A percentile compares a stretch with the other conserved stretches of the same genome.
phyloP scores from a whole-genome alignment of 2,888 invertebrate genomes.

The Cosmia pyralina region DNA sequence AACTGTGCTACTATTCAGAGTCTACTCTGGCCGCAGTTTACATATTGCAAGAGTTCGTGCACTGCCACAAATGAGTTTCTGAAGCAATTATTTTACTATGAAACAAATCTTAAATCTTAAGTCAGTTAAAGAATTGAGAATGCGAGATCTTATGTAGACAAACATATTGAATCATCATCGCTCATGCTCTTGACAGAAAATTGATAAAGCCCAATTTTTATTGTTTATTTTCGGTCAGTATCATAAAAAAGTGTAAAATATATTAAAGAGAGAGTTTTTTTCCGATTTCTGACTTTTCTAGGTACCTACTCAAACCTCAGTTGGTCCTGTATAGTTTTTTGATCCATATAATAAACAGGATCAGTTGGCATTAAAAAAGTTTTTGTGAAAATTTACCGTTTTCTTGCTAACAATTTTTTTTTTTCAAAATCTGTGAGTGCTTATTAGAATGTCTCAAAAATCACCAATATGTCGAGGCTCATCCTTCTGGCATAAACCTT shows the following conservation, averaged over 20 bases:
- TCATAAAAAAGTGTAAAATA: neutral
- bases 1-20: slow-evolving; percentile 31
- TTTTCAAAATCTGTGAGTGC: neutral
- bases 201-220: neutral
- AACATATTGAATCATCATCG: neutral
- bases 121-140: slow-evolving; percentile 6
- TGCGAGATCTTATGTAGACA: slow-evolving; percentile 7
- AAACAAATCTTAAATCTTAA: slow-evolving; percentile 34
- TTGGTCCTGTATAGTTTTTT: neutral
- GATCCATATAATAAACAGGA: neutral
- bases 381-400: neutral
- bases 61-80: slow-evolving; percentile 51
- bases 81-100: slow-evolving; percentile 50
- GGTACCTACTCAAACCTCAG: neutral
- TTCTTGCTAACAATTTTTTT: neutral
- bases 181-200: slow-evolving; percentile 5
- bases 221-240: neutral
- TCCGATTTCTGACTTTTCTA: neutral
- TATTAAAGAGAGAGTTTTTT: neutral
- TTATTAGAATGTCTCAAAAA: neutral
- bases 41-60: slow-evolving; percentile 56
- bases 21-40: slow-evolving; percentile 26
- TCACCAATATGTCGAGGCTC: neutral
- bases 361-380: neutral
- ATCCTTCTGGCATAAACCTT: neutral